Evolutionary conservation across 2,113 vertebrate genomes (phyloP).

Genomic region (Trinectes maculatus): DNA sequence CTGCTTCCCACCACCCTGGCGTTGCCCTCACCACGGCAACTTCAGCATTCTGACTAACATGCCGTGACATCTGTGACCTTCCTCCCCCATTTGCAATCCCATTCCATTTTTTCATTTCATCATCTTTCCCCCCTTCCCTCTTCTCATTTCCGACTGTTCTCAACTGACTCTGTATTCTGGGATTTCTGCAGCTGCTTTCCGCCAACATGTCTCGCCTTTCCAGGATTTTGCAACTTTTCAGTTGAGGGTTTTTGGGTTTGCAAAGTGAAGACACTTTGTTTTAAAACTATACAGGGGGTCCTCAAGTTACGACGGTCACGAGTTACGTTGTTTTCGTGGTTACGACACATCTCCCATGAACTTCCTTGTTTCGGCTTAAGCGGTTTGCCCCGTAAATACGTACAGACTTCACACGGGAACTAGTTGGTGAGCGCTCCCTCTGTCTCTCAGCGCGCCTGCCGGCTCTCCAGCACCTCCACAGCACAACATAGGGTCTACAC

Average conservation of each 20-base stretch:
- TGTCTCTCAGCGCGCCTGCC: too few species aligned
- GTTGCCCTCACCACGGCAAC: constrained; percentile 54
- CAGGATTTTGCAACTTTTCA: constrained; percentile 2
- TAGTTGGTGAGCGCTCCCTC: too few species aligned
- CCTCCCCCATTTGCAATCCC: constrained; percentile 31
- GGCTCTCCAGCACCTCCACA: too few species aligned
- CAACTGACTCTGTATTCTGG: constrained; percentile 6
- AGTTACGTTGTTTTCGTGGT: too few species aligned
- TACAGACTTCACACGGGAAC: too few species aligned
- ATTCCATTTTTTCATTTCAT: constrained; percentile 38
- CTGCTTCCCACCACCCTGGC: constrained; percentile 53
- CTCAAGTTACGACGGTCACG: too few species aligned
- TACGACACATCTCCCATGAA: too few species aligned
- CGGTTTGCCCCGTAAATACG: too few species aligned
- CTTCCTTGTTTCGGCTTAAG: too few species aligned
- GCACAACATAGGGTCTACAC: too few species aligned
- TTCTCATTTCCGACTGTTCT: background rate
- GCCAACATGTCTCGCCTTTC: background rate
- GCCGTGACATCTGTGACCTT: constrained; percentile 65
- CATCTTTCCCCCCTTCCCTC: constrained; percentile 24
- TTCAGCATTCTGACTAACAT: constrained; percentile 62
- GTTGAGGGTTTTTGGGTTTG: background rate
- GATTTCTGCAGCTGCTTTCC: constrained; percentile 8
- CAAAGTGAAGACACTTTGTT: too few species aligned
- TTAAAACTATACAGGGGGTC: too few species aligned